Evolutionary conservation across 2,113 vertebrate species (phyloP), one percentile per base, ranked within the genome.

Genomic region (Trochalopteron elliotii): DNA sequence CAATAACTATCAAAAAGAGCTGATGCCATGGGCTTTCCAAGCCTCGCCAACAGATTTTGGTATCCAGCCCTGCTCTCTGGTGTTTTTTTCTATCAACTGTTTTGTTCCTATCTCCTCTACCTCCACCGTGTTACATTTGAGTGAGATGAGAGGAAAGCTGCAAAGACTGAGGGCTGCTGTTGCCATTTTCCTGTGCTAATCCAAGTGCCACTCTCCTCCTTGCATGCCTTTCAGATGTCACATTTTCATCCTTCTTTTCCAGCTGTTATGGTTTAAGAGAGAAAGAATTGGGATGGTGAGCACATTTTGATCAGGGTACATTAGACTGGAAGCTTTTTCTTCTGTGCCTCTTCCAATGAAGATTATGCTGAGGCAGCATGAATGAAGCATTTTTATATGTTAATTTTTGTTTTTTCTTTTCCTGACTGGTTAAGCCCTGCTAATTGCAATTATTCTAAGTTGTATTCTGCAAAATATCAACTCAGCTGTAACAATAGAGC

Each of bases 121-220:
- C 5, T 69, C 30, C 35, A 20, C 24, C 1, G 0, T 5, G 3
- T 39, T 40, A 50, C 0, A 0, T 15, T 31, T 78, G 27, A 81
- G 24, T 5, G 2, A 87, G 25, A 6, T 47, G 22, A 68, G 8
- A 68, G 52, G 47, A 81, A 63, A 78, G 15, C 65, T 50, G 17
- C 16, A 42, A 68, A 65, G 42, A 10, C 44, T 10, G 50, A 57
- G 42, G 30, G 52, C 40, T 28, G 7, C 35, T 37, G 12, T 23
- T 83, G 59, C 39, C 67, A 70, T 31, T 50, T 50, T 65, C 49
- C 21, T 67, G 10, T 23, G 57, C 59, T 61, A 55, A 68, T 67
- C 53, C 13, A 44, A 25, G 30, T 37, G 59, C 22, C 8, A 17
- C 40, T 82, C 56, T 12, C 45, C n/a, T 47, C 69, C 40, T 13